Evolutionary conservation across 2,113 vertebrate species (phyloP), one percentile per base, ranked within the genome.

Genomic region (Cyanoderma ruficeps): DNA sequence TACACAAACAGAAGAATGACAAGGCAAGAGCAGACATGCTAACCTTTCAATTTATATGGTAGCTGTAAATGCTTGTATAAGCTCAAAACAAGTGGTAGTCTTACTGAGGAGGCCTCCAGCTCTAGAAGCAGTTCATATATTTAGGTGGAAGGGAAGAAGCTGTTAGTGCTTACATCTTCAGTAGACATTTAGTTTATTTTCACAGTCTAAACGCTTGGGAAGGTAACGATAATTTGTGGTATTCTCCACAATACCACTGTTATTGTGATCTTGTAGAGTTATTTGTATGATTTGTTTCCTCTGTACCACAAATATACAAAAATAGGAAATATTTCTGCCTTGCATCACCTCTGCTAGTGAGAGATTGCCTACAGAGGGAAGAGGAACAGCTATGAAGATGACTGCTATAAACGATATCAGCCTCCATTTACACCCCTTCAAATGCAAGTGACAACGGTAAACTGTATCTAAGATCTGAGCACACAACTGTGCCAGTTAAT

Each of bases 11-110:
- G 67, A 69, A 72, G 53, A 75, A 33, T 61, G 74, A 79, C 67
- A 68, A 83, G 60, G 72, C 90, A 95, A 90, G 91, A 97, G 19
- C 50, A 96, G 78, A 69, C 87, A 85, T 17, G 84, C 9, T 39
- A 76, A 72, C n/a, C 19, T 85, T 96, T 46, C 61, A 35, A 46
- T 55, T 87, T 76, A 69, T 63, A 63, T 59, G 13, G 30, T 44
- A 61, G 42, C 80, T 83, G 42, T 72, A 83, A 94, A 91, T 3
- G 5, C 53, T 18, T 63, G 52, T 41, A 56, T 44, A 81, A 87
- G 18, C 52, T 85, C 49, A 76, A 74, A 89, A 83, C 14, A 55
- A 85, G 23, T 4, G 8, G 25, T 8, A 85, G 50, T 28, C 23
- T 74, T 74, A 76, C 3, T 65, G 67, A 93, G 15, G 68, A 90